Evolutionary conservation across 2,888 invertebrate genomes (phyloP).

Genomic region (Phytoseiulus persimilis): DNA sequence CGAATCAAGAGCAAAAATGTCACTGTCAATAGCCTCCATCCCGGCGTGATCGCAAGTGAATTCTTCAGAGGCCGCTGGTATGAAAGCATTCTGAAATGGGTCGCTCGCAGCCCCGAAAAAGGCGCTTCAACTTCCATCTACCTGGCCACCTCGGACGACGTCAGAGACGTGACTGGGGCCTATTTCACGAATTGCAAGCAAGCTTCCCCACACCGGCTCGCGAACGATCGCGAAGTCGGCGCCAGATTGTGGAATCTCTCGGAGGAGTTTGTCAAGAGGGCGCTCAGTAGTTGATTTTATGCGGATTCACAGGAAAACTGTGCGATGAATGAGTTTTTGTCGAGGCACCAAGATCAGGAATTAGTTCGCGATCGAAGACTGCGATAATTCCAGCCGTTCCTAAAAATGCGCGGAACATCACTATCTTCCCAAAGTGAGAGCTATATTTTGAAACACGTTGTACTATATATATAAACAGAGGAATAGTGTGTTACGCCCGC

Average conservation of each 20-base stretch:
- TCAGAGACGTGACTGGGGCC: conserved; percentile 11
- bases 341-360: not conserved
- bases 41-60: conserved; percentile 11
- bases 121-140: conserved; percentile 25
- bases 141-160: conserved; percentile 13
- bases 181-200: conserved; percentile 14
- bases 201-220: not conserved
- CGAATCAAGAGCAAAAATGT: not conserved
- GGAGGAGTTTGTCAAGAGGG: not conserved
- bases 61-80: conserved; percentile 27
- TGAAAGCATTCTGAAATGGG: not conserved
- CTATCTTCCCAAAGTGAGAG: not conserved
- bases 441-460: not conserved
- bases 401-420: not conserved
- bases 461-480: not conserved
- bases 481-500: not conserved
- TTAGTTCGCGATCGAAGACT: not conserved
- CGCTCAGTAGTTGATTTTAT: not conserved
- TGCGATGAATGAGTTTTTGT: not conserved
- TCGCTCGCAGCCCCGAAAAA: conserved; percentile 7
- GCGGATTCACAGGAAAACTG: no score
- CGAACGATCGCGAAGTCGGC: not conserved
- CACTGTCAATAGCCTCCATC: conserved; percentile 24
- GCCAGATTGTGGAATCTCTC: not conserved
- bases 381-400: not conserved